Evolutionary conservation across 2,888 invertebrate species (phyloP).

Genomic region (Anodontia alba): DNA sequence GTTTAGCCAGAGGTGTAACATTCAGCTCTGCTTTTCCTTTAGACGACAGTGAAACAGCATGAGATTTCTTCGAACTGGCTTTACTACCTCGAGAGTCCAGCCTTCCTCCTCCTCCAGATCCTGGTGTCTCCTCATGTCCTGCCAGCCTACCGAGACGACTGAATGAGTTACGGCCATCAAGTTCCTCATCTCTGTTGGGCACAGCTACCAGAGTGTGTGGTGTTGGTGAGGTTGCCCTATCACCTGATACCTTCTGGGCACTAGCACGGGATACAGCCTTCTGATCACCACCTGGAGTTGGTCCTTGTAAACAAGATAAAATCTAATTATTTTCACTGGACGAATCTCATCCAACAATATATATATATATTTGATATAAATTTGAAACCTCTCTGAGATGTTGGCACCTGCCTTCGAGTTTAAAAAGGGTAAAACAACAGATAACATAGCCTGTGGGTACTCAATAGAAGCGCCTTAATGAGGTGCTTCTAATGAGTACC

Average conservation of each 20-base stretch:
- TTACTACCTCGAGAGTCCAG: slow-evolving; percentile 64
- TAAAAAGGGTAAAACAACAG: too few species aligned
- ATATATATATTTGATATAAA: too few species aligned
- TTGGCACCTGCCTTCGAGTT: too few species aligned
- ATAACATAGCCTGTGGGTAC: too few species aligned
- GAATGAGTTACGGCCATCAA: slow-evolving; percentile 68
- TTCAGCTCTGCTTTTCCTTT: slow-evolving; percentile 44
- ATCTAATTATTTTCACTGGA: too few species aligned
- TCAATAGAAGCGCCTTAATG: too few species aligned
- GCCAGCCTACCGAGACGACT: slow-evolving; percentile 77
- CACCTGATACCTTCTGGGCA: slow-evolving; percentile 46
- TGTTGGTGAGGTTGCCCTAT: slow-evolving; percentile 56
- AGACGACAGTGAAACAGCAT: slow-evolving; percentile 49
- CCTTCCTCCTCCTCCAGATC: slow-evolving; percentile 50
- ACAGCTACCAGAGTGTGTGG: slow-evolving; percentile 69
- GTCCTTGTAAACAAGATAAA: slow-evolving; percentile 9
- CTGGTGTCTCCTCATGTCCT: slow-evolving; percentile 62
- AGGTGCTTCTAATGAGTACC: too few species aligned
- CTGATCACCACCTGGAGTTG: slow-evolving; percentile 50
- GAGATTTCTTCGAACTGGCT: slow-evolving; percentile 57
- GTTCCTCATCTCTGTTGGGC: slow-evolving; percentile 54
- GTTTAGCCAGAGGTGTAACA: slow-evolving; percentile 44
- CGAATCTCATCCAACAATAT: too few species aligned
- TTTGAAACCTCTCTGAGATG: too few species aligned
- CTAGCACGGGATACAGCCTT: slow-evolving; percentile 46